Evolutionary conservation across 2,888 invertebrate genomes (phyloP), one percentile per base, ranked within the genome.

Genomic region (Caenorhabditis sp.): DNA sequence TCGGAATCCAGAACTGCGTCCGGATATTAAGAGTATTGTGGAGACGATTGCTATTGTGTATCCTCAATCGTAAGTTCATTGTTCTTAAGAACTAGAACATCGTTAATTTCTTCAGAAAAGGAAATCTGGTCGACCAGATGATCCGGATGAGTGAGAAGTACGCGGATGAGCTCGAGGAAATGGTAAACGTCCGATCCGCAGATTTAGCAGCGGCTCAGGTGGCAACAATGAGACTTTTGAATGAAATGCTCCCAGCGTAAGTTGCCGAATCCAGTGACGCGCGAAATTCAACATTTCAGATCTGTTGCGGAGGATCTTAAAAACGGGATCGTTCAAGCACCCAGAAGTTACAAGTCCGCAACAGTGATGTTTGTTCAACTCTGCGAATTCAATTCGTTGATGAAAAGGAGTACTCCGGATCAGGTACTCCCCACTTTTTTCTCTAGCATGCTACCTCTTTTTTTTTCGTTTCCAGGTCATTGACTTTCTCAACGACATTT

Each of bases 81-180:
- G 0, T 31, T 7, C 31, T 7, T 31, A 31, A 6, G 31, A 31
- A 31, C n/a, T n/a, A n/a, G n/a, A n/a, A 49, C 14, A 16, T 8
- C 31, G 2, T 0, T 19, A 22, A 51, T 16, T 41, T 49, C 49
- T 86, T 76, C 31, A 87, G 87, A 47, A 85, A 90, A 72, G 91
- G 91, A 31, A 91, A 91, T 56, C 69, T 91, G 63, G 89, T 92
- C 10, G 91, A 91, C 72, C 91, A 91, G 69, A 91, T 91, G 91
- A 85, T 92, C 28, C 80, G 85, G 26, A 90, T 92, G 89, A 91
- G 88, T 80, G 88, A 89, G 26, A 87, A 87, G 51, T 89, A 91
- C 72, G 91, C 91, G 3, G 79, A 85, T 41, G 88, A 90, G 64
- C 69, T 91, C 68, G 91, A 91, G 69, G 75, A 84, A 54, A 84